Percentiles rank a stretch among this genome's conserved stretches.
These are phyloP conservation scores for Operophtera brumata DNA, from an alignment of 2,888 invertebrate genomes.

Conservation along the genomic window DNA sequence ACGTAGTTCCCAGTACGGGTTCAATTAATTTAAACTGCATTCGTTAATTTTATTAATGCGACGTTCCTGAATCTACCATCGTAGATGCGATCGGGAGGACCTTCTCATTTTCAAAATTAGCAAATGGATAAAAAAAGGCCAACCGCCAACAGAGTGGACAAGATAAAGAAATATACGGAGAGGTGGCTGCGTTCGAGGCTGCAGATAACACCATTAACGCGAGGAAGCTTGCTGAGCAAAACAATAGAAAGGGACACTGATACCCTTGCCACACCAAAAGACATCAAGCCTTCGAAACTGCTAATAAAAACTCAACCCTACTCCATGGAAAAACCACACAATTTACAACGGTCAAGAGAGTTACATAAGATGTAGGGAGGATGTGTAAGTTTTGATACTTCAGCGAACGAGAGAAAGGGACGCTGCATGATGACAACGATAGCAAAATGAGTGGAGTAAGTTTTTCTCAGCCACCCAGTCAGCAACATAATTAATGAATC, in stretches of 20 bases:
- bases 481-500: constrained; percentile 81
- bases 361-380: constrained; percentile 26
- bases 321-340: constrained; percentile 19
- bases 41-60: constrained; percentile 79
- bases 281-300: constrained; percentile 22
- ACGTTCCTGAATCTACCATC: constrained; percentile 74
- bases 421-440: constrained; percentile 70
- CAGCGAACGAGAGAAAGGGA: constrained; percentile 60
- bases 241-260: constrained; percentile 67
- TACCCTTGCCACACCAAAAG: constrained; percentile 30
- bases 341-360: constrained; percentile 5
- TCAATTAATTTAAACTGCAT: constrained; percentile 77
- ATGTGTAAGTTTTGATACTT: constrained; percentile 19
- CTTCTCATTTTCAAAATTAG: constrained; percentile 80
- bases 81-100: constrained; percentile 70
- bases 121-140: constrained; percentile 75
- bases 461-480: constrained; percentile 81
- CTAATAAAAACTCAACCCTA: constrained; percentile 32
- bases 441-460: constrained; percentile 79
- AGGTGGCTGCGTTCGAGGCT: constrained; percentile 77
- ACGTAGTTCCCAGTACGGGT: constrained; percentile 63
- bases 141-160: constrained; percentile 76
- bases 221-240: constrained; percentile 69
- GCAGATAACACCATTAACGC: constrained; percentile 80
- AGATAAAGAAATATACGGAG: constrained; percentile 80